These are phyloP conservation scores for Hoplodrina blanda DNA, from an alignment of 2,888 invertebrate species.

Conservation along the genomic window DNA sequence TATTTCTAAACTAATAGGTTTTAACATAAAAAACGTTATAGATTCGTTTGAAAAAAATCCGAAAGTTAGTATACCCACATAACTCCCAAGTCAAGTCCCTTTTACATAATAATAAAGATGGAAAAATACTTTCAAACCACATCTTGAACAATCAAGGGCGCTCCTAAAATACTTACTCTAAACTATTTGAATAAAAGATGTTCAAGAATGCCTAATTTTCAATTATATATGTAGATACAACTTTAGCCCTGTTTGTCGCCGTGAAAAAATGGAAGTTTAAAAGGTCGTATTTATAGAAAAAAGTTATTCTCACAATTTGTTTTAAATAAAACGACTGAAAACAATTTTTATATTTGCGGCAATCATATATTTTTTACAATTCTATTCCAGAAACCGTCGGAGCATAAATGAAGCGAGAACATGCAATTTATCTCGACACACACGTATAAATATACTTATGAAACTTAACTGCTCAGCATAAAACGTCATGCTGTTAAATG, in stretches of 20 bases:
- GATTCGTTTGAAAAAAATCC: neutral
- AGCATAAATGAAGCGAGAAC: conserved; percentile 28
- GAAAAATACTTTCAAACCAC: conserved; percentile 46
- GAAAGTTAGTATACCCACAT: conserved; percentile 1
- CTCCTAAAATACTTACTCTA: conserved; percentile 24
- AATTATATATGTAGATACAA: conserved; percentile 45
- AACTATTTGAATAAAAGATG: conserved; percentile 61
- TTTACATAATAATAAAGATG: conserved; percentile 9
- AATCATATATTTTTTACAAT: conserved; percentile 9
- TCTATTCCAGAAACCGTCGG: conserved; percentile 12
- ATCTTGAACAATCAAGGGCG: conserved; percentile 40
- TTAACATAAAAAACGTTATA: neutral
- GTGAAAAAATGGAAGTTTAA: conserved; percentile 27
- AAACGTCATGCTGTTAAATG: conserved; percentile 78
- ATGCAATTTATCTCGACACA: conserved; percentile 49
- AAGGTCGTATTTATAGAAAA: conserved; percentile 13
- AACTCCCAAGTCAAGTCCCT: conserved; percentile 8
- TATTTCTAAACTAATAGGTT: neutral
- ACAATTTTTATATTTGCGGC: conserved; percentile 6
- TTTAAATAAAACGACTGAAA: conserved; percentile 13
- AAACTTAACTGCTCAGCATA: conserved; percentile 74
- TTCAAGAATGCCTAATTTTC: conserved; percentile 34
- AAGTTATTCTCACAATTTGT: neutral
- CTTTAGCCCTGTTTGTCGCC: conserved; percentile 51
- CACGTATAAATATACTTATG: conserved; percentile 65